Evolutionary conservation across 2,888 invertebrate genomes (phyloP), one percentile per base, ranked within the genome.

Genomic region (Rhingia rostrata): DNA sequence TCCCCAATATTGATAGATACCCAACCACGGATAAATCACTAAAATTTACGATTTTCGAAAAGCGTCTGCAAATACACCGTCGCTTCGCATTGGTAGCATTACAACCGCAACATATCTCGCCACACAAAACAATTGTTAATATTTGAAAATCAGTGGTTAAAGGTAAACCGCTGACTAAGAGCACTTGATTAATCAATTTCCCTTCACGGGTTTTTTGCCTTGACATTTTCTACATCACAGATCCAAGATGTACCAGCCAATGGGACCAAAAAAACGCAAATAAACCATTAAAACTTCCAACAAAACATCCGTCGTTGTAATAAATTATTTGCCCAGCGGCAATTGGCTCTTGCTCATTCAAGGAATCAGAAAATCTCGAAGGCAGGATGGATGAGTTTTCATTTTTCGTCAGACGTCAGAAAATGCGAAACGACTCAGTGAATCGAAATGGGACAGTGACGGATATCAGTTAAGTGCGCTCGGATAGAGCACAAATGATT

Each of bases 91-190:
- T n/a, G 22, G 22, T 22, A 22, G 22, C 22, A 22, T 22, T 2
- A 22, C 22, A 22, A 2, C 22, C 22, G 22, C 22, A 22, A 22
- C 22, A 22, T 22, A 22, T 2, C 22, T 22, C 22, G 35, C 74
- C 37, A 7, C 47, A 58, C 41, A 53, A 66, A 80, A 66, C 74
- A 84, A 80, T 80, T 61, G 69, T 58, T 66, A 80, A 80, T 80
- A 70, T 80, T 80, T 84, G 64, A 84, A 75, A 84, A 84, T 84
- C 84, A 66, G 60, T 75, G 84, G 70, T 66, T 80, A 74, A 84
- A 84, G 84, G 84, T 84, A 84, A 84, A 84, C 84, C 80, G 80
- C 84, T 84, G 84, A 84, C 84, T 84, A 84, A 84, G 83, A 84
- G 74, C 80, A 84, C 74, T 80, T 84, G 84, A 84, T 84, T 84